Conservation (phyloP, 2,797 vertebrate species). For the Pseudopleuronectes americanus region DNA sequence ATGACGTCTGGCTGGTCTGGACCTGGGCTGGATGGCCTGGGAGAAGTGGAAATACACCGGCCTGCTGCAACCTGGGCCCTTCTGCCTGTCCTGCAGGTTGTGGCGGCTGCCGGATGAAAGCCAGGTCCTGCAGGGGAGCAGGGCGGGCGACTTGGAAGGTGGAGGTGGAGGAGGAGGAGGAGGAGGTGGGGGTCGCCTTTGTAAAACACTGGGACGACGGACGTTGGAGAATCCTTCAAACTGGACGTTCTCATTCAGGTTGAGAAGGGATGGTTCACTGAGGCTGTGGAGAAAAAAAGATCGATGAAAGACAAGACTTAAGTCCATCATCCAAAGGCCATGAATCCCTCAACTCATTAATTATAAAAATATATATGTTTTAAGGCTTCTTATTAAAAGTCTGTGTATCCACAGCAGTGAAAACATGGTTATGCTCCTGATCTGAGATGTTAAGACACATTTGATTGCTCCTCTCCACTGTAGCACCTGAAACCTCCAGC, state of each 20-base stretch:
- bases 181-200: constrained; percentile 23
- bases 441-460: too few relatives aligned
- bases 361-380: too few relatives aligned
- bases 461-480: too few relatives aligned
- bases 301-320: too few relatives aligned
- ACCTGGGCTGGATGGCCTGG: constrained; percentile 73
- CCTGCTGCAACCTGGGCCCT: constrained; percentile 37
- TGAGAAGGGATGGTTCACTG: constrained; percentile 71
- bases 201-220: constrained; percentile 31
- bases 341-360: too few relatives aligned
- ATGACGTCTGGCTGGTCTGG: constrained; percentile 32
- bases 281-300: constrained; percentile 54
- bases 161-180: constrained; percentile 36
- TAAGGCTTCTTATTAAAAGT: too few relatives aligned
- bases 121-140: constrained; percentile 33
- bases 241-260: constrained; percentile 32
- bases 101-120: constrained; percentile 1
- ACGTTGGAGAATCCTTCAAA: constrained; percentile 45
- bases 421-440: too few relatives aligned
- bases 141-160: constrained; percentile 33
- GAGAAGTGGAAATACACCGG: constrained; percentile 81
- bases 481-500: background rate
- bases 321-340: too few relatives aligned
- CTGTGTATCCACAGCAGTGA: too few relatives aligned
- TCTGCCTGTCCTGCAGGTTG: constrained; percentile 18